phyloP scores from a whole-genome alignment of 2,888 invertebrate genomes.

The Amaurobius ferox region DNA sequence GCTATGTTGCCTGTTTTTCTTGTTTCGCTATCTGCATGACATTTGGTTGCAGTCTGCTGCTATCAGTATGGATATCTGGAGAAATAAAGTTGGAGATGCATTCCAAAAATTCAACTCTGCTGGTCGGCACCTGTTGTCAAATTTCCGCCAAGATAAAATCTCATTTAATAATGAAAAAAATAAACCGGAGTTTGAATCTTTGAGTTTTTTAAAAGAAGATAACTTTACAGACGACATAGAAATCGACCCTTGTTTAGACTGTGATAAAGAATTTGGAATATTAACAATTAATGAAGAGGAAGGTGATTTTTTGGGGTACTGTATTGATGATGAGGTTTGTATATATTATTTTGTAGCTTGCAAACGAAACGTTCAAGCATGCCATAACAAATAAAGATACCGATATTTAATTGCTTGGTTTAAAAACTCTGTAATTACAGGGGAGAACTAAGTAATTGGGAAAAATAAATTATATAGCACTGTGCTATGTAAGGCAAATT shows the following conservation, averaged over 20 bases:
- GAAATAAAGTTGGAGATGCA: conserved; percentile 53
- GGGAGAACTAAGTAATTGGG: no score
- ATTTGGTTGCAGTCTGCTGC: neutral
- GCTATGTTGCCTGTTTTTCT: neutral
- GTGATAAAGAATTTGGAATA: conserved; percentile 63
- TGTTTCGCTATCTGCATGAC: neutral
- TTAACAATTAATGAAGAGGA: conserved; percentile 67
- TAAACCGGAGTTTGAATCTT: conserved; percentile 52
- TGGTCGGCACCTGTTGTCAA: conserved; percentile 41
- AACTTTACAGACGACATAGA: conserved; percentile 52
- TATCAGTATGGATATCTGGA: conserved; percentile 45
- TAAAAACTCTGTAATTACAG: no score
- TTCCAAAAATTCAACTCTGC: conserved; percentile 48
- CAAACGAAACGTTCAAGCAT: no score
- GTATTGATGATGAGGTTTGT: conserved; percentile 49
- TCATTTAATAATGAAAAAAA: conserved; percentile 9
- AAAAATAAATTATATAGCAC: no score
- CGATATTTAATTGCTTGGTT: no score
- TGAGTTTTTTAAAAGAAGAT: conserved; percentile 49
- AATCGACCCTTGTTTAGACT: conserved; percentile 45
- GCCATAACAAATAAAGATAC: no score
- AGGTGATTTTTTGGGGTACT: conserved; percentile 46
- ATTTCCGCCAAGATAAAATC: conserved; percentile 35
- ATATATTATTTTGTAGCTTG: neutral
- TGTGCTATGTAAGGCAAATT: no score